A percentile compares a stretch with the other conserved stretches of the same genome.
These are phyloP conservation scores for Calameuta filiformis DNA, from an alignment of 2,888 invertebrate genomes.

Conservation along the genomic window DNA sequence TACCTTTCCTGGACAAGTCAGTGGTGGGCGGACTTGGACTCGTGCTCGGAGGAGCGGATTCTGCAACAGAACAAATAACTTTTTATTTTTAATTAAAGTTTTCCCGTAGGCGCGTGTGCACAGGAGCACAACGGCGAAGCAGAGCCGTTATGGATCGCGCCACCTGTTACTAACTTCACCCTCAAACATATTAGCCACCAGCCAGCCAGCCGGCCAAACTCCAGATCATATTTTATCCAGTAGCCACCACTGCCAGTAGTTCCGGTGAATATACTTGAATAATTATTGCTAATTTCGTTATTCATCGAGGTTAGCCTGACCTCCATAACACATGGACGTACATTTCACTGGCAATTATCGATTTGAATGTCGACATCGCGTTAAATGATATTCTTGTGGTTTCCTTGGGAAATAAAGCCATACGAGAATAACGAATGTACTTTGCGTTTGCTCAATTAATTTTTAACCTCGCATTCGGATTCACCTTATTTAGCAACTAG, in stretches of 20 bases:
- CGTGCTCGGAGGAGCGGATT: conserved; percentile 84
- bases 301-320: conserved; percentile 36
- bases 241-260: neutral
- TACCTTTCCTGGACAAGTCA: conserved; percentile 67
- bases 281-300: conserved; percentile 58
- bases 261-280: conserved; percentile 49
- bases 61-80: conserved; percentile 67
- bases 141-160: conserved; percentile 59
- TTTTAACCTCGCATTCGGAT: neutral
- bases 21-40: conserved; percentile 81
- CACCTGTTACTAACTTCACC: conserved; percentile 64
- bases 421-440: conserved; percentile 4
- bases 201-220: conserved; percentile 50
- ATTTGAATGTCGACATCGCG: neutral
- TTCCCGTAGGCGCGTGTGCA: conserved; percentile 16
- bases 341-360: neutral
- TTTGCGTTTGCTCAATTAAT: conserved; percentile 16
- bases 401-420: neutral
- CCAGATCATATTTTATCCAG: conserved; percentile 58
- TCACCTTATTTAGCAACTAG: neutral
- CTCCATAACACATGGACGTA: neutral
- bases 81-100: conserved; percentile 58
- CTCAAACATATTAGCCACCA: conserved; percentile 59
- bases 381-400: conserved; percentile 11
- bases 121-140: conserved; percentile 12